Conservation (phyloP, 2,888 invertebrate species). For the Leptogaster cylindrica region DNA sequence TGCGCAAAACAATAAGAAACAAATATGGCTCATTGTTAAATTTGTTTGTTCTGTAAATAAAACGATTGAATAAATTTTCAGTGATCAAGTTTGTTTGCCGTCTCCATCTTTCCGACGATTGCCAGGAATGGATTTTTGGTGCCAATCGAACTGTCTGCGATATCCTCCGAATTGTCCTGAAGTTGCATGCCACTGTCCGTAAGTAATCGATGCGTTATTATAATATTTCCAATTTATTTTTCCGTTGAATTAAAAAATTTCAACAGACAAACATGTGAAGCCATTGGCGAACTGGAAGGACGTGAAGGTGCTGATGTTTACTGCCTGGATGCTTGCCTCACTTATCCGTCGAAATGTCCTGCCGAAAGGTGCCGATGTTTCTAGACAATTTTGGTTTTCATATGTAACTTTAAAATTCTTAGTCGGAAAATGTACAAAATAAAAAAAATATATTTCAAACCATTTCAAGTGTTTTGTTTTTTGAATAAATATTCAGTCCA, state of each 20-base stretch:
- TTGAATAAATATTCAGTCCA: too few species aligned
- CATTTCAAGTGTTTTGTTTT: too few species aligned
- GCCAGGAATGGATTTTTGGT: constrained; percentile 83
- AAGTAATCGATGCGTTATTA: constrained; percentile 62
- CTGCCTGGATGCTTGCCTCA: constrained; percentile 86
- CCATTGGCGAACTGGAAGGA: constrained; percentile 76
- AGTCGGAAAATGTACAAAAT: constrained; percentile 28
- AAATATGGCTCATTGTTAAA: too few species aligned
- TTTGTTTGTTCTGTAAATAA: background rate
- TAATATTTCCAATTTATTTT: background rate
- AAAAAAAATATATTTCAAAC: too few species aligned
- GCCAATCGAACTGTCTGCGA: constrained; percentile 82
- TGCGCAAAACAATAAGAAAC: too few species aligned
- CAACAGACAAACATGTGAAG: constrained; percentile 79
- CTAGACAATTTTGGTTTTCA: constrained; percentile 54
- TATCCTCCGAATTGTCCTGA: constrained; percentile 87
- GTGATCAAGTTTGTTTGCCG: constrained; percentile 82
- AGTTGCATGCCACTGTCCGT: constrained; percentile 81
- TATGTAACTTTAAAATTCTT: constrained; percentile 4
- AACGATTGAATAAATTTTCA: constrained; percentile 54
- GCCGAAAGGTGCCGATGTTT: constrained; percentile 75
- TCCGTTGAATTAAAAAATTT: background rate
- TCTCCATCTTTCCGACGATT: constrained; percentile 69
- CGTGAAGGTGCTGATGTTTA: constrained; percentile 79
- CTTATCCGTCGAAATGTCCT: constrained; percentile 77